Evolutionary conservation across 1,140 invertebrate species (phyloP), one percentile per base, ranked within the genome.

Genomic region (Cyphomyrmex costatus): DNA sequence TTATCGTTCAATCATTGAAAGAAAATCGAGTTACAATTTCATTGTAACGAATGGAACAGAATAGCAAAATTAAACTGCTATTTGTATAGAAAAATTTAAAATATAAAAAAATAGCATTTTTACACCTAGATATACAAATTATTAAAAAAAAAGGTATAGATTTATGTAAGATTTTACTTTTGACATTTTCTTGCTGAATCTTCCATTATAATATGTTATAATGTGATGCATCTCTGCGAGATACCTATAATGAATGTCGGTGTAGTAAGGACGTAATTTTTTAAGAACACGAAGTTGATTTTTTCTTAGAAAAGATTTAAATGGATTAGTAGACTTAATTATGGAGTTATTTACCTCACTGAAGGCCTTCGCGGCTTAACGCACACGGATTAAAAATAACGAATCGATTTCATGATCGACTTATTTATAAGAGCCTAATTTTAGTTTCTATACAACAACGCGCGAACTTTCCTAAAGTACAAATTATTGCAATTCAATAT

Each of bases 331-430:
- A 58, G 49, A 80, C 79, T 83, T 83, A 83, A 83, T 83, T 83
- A 74, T 74, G 79, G 79, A 83, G 79, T 83, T 83, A 83, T 83
- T 83, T 83, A 83, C 68, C 79, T 83, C 79, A 83, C 33, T 71
- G 66, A 73, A 58, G 68, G n/a, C 79, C 79, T 83, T 83, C 79
- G 79, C 79, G 53, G 79, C 79, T 60, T 83, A 73, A 83, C 68
- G 68, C 68, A 74, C 79, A 74, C 68, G 24, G 56, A 74, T 83
- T 60, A 83, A 83, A 83, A 83, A 74, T 74, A 83, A 83, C 46
- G 60, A 83, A 83, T 83, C 79, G 79, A 83, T 83, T 83, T 83
- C 66, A 83, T 83, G 79, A 83, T 83, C 79, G 68, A 49, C 68
- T 83, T 83, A 83, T 83, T 74, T 74, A 83, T 83, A 83, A 73